Conservation (phyloP, 1,140 invertebrate genomes). For the Mamestra configurata region DNA sequence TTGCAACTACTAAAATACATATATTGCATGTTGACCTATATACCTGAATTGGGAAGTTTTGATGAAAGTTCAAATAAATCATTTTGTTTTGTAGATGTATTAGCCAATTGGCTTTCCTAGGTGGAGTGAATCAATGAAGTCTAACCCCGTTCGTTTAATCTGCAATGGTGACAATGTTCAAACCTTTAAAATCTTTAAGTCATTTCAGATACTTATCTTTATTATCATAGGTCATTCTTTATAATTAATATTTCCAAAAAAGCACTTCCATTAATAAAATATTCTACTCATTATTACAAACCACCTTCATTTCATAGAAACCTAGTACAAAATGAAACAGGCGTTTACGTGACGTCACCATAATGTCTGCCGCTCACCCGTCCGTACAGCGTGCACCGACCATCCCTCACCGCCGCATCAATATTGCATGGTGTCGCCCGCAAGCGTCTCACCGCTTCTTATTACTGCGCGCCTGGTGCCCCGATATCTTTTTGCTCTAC, state of each 20-base stretch:
- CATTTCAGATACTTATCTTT: too few species aligned
- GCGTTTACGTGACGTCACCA: not conserved
- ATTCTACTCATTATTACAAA: not conserved
- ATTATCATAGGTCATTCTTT: too few species aligned
- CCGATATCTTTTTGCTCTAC: slow-evolving; percentile 45
- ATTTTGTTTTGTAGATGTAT: too few species aligned
- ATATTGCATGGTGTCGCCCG: slow-evolving; percentile 58
- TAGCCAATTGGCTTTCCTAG: too few species aligned
- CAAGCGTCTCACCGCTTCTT: slow-evolving; percentile 45
- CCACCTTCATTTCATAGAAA: not conserved
- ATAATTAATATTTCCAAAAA: too few species aligned
- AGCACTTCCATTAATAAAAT: too few species aligned
- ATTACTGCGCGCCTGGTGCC: slow-evolving; percentile 55
- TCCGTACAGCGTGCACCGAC: slow-evolving; percentile 27
- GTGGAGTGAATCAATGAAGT: too few species aligned
- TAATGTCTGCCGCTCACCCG: slow-evolving; percentile 10
- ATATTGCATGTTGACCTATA: not conserved
- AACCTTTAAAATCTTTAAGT: too few species aligned
- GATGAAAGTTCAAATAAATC: too few species aligned
- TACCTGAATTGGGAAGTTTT: not conserved
- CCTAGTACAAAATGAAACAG: slow-evolving; percentile 5
- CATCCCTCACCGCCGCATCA: slow-evolving; percentile 48
- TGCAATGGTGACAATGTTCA: too few species aligned
- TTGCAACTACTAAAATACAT: not conserved
- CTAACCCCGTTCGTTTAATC: too few species aligned